Percentiles rank a stretch among this genome's conserved stretches.
phyloP scores from a whole-genome alignment of 2,888 invertebrate species.

The Antheraea yamamai region DNA sequence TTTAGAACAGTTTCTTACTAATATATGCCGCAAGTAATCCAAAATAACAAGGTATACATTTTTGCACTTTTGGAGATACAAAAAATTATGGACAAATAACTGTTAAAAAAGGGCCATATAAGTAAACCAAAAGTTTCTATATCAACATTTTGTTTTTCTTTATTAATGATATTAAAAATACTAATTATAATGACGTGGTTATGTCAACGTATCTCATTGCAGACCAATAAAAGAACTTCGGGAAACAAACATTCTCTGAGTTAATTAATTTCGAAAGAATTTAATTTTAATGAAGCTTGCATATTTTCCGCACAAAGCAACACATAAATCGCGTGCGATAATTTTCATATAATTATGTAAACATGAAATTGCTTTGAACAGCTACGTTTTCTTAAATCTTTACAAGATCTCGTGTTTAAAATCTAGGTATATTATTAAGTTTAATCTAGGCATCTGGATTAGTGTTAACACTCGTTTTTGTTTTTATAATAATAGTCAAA shows the following conservation, averaged over 20 bases:
- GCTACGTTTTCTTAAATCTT: slow-evolving; percentile 12
- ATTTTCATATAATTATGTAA: slow-evolving; percentile 19
- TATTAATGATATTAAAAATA: too few species aligned
- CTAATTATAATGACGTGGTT: neutral
- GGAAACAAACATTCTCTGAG: neutral
- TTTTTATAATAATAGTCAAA: neutral
- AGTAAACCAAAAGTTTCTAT: too few species aligned
- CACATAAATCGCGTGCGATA: slow-evolving; percentile 13
- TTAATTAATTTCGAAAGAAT: neutral
- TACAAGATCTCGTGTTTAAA: slow-evolving; percentile 17
- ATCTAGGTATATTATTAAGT: slow-evolving; percentile 6
- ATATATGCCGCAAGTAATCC: too few species aligned
- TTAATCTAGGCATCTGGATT: slow-evolving; percentile 8
- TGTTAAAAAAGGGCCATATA: too few species aligned
- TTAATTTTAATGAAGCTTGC: neutral
- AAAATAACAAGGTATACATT: too few species aligned
- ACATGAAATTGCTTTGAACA: slow-evolving; percentile 18
- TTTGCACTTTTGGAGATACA: too few species aligned
- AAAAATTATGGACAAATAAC: too few species aligned
- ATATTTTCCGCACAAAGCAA: slow-evolving; percentile 15
- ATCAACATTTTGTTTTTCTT: too few species aligned
- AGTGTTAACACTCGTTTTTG: neutral
- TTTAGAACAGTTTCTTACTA: too few species aligned
- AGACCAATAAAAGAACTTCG: neutral
- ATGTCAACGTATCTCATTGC: neutral